These are phyloP conservation scores for Papilio machaon DNA, from an alignment of 1,140 invertebrate genomes.

Conservation along the genomic window DNA sequence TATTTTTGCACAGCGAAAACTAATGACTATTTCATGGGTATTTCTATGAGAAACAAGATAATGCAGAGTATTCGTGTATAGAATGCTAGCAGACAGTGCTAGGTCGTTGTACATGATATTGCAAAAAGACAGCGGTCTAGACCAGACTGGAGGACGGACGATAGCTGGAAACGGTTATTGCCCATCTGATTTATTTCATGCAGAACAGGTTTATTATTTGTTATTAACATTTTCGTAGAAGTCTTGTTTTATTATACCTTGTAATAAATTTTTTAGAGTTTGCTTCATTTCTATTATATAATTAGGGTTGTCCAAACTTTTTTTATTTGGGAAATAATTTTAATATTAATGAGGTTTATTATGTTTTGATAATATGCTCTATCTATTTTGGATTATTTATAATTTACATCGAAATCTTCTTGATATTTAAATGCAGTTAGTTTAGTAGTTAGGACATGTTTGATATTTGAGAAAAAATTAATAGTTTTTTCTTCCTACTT, in stretches of 20 bases:
- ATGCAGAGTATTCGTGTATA: background rate
- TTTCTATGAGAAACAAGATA: background rate
- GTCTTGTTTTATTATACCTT: background rate
- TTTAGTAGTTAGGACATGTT: no score
- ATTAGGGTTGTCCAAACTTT: background rate
- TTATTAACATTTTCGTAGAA: background rate
- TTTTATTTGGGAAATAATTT: no score
- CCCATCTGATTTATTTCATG: background rate
- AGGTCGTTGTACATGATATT: constrained; percentile 30
- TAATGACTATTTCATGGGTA: background rate
- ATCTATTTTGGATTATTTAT: no score
- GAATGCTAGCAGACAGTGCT: background rate
- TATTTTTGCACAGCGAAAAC: no score
- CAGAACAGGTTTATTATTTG: constrained; percentile 18
- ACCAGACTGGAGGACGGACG: constrained; percentile 21
- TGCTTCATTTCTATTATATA: background rate
- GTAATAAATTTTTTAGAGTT: background rate
- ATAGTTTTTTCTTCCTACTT: no score
- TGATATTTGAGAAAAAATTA: no score
- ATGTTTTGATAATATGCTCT: no score
- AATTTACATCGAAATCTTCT: no score
- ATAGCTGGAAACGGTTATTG: constrained; percentile 36
- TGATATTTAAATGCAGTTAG: no score
- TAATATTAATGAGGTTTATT: no score
- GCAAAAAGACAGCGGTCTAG: constrained; percentile 28